Base-by-base conservation (phyloP, 2,888 invertebrate genomes). In the Pseudeuparius sepicola region DNA sequence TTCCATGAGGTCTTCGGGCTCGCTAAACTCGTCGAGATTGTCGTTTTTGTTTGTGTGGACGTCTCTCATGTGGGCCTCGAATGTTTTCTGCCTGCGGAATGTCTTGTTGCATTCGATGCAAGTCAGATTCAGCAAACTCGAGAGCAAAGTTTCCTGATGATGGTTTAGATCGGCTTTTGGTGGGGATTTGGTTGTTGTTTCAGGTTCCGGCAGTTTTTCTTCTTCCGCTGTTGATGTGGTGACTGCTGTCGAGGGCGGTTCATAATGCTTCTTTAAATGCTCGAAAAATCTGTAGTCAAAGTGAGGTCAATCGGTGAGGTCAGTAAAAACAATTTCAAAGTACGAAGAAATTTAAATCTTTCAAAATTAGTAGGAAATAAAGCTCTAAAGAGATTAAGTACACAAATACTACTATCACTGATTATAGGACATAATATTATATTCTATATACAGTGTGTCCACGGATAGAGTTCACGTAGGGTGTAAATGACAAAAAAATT, bases 1-100 rank as follows among this genome's bases (percentile, higher is more conserved):
- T 51, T 81, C 86, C 74, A 87, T 80, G 59, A 87, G 71, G 60
- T 87, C 87, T 57, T 87, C 87, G 0, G 85, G 78, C 50, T 86
- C 87, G 46, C 84, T 85, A 57, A 87, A 87, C 58, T 87, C 87
- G 42, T 75, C 75, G 52, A 78, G 11, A 15, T 40, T 33, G 36
- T 60, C 58, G 17, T 58, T 55, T 47, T 64, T 65, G 16, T 57
- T 63, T 14, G 43, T 42, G 51, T 77, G 76, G 2, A 63, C 66
- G 25, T 73, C 71, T 42, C 70, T 67, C 44, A 75, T 63, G 50
- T 78, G 78, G 1, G 67, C 63, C 40, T 78, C 76, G 42, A 68
- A 73, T 2, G 73, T 70, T 51, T 72, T 76, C 54, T 75, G 73
- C 32, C 75, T 69, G 38, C 73, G 63, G 49, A 78, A 78, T 4